These are phyloP conservation scores for Heliothis subflexa DNA, from an alignment of 1,140 invertebrate species.

Conservation along the genomic window DNA sequence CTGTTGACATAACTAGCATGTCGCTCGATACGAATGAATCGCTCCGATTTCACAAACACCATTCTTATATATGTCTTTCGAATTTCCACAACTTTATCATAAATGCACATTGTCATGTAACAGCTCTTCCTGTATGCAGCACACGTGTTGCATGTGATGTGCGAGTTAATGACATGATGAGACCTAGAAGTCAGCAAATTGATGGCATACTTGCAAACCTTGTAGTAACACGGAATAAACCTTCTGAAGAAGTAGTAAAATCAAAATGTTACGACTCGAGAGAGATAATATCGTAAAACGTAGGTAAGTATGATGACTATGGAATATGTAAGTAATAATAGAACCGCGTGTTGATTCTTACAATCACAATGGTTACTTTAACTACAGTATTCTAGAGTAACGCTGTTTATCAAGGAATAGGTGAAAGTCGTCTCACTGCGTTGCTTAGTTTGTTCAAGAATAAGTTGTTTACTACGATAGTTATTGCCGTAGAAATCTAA, in stretches of 20 bases:
- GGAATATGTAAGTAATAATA: background rate
- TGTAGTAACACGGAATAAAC: background rate
- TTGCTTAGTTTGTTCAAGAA: constrained; percentile 28
- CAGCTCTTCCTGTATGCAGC: constrained; percentile 2
- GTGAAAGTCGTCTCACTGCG: constrained; percentile 26
- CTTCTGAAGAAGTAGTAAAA: background rate
- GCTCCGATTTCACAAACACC: constrained; percentile 59
- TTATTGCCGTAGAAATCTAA: background rate
- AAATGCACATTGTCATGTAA: constrained; percentile 23
- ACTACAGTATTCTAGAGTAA: constrained; percentile 18
- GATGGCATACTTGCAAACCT: background rate
- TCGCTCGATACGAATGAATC: constrained; percentile 52
- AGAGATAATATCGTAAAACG: background rate
- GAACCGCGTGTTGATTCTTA: background rate
- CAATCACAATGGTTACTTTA: background rate
- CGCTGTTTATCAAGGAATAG: constrained; percentile 1
- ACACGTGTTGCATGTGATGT: background rate
- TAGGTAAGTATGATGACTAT: too few relatives aligned
- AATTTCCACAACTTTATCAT: constrained; percentile 34
- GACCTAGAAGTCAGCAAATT: constrained; percentile 19
- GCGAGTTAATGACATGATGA: constrained; percentile 33
- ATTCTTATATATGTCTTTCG: constrained; percentile 45
- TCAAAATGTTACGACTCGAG: too few relatives aligned
- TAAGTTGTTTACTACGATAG: background rate
- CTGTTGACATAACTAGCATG: constrained; percentile 67